Evolutionary conservation across 1,140 invertebrate genomes (phyloP), one percentile per base, ranked within the genome.

Genomic region (Aphaenogaster rudis): DNA sequence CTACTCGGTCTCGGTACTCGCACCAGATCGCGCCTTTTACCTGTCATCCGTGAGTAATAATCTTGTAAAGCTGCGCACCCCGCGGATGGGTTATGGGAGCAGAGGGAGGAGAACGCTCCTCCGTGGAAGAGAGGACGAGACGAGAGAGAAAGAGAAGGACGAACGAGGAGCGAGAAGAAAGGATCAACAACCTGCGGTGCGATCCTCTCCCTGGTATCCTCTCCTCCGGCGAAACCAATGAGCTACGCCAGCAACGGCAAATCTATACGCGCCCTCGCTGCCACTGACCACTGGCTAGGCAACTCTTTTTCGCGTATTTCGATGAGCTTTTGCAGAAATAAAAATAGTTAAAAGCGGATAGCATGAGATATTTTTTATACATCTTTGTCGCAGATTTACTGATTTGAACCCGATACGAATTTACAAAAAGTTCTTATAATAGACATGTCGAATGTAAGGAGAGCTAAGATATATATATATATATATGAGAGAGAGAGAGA

Each of bases 131-230:
- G 33, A 33, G 45, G 69, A 63, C 11, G 50, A 52, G 64, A 77
- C 54, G 76, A 86, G 67, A 78, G 69, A 67, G 66, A 63, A 69
- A 61, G 82, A 63, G 77, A 61, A 78, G 88, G 59, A 59, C 79
- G 63, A 78, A 89, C 69, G 78, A 87, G 71, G 80, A 90, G 86
- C 81, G 85, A 85, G 89, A 92, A 85, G 87, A 85, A 92, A 93
- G 92, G 93, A 93, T 93, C 93, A 93, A 93, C 93, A 93, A 93
- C 93, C 93, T 93, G 91, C 89, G 88, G 91, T 39, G 33, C 78
- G 86, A 90, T 91, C 91, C 90, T 90, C 89, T 92, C 88, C 87
- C 76, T 78, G 78, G 84, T 86, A 90, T 89, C 76, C 80, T 59
- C 77, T 88, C 71, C 86, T 85, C 69, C 50, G 69, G 86, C 80